A percentile compares a stretch with the other conserved stretches of the same genome.
Evolutionary conservation across 1,140 invertebrate species (phyloP).

Genomic region (Tetramorium simillimum): DNA sequence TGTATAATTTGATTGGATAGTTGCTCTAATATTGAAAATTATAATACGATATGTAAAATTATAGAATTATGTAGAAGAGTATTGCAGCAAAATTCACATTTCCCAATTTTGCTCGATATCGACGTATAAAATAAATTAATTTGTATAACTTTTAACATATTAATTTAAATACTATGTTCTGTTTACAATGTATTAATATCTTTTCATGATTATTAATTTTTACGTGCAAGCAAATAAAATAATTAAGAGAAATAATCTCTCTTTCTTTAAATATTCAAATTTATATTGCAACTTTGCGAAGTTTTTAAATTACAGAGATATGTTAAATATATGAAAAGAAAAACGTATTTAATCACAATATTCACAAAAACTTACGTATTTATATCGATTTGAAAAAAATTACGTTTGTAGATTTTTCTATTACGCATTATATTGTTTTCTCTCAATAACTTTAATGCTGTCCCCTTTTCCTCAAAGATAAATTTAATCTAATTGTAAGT

Average conservation of each 20-base stretch:
- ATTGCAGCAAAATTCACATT: neutral
- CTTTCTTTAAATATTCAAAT: neutral
- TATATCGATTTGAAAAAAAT: too few relatives aligned
- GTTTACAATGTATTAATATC: neutral
- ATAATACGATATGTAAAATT: neutral
- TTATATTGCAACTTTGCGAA: neutral
- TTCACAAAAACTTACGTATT: neutral
- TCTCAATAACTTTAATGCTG: neutral
- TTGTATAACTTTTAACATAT: neutral
- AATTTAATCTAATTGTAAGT: neutral
- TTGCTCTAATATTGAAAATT: constrained; percentile 13
- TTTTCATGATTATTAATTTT: neutral
- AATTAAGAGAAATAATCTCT: neutral
- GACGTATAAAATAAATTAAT: neutral
- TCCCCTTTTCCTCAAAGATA: neutral
- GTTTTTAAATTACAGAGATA: neutral
- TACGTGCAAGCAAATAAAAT: neutral
- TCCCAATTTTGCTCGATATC: neutral
- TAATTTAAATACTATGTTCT: neutral
- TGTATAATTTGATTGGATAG: neutral
- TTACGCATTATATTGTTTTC: neutral
- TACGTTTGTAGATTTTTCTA: neutral
- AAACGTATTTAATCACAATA: neutral
- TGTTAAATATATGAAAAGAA: neutral
- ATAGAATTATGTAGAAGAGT: neutral